phyloP scores from a whole-genome alignment of 2,797 vertebrate genomes.

The Xerus rutilus region DNA sequence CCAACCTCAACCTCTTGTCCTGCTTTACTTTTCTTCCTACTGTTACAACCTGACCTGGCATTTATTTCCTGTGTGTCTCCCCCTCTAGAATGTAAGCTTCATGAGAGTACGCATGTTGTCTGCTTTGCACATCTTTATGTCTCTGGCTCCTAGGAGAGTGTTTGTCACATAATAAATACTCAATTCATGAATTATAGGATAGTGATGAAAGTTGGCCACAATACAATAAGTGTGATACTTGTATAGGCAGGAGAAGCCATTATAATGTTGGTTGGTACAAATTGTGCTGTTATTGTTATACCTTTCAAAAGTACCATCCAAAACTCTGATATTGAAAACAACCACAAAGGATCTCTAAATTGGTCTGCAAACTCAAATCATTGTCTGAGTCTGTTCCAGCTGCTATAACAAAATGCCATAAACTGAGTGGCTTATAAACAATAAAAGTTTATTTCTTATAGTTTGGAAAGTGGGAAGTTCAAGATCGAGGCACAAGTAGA shows the following conservation, averaged over 20 bases:
- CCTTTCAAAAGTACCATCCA: not conserved
- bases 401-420: not conserved
- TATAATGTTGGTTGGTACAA: not conserved
- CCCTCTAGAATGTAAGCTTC: not conserved
- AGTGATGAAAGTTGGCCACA: not conserved
- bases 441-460: not conserved
- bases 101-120: not conserved
- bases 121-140: not conserved
- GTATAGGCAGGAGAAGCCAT: not conserved
- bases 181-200: not conserved
- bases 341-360: not conserved
- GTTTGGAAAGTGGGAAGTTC: not conserved
- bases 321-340: slow-evolving; percentile 22
- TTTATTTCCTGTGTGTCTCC: not conserved
- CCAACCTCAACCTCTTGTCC: not conserved
- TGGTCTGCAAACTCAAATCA: not conserved
- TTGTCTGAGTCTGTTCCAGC: not conserved
- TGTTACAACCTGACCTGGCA: not conserved
- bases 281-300: not conserved
- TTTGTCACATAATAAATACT: not conserved
- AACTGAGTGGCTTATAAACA: not conserved
- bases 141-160: not conserved
- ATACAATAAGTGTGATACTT: not conserved
- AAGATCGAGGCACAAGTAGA: not conserved
- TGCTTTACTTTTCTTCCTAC: not conserved